Base-by-base conservation (phyloP, 2,113 vertebrate genomes). In the Osmerus eperlanus region DNA sequence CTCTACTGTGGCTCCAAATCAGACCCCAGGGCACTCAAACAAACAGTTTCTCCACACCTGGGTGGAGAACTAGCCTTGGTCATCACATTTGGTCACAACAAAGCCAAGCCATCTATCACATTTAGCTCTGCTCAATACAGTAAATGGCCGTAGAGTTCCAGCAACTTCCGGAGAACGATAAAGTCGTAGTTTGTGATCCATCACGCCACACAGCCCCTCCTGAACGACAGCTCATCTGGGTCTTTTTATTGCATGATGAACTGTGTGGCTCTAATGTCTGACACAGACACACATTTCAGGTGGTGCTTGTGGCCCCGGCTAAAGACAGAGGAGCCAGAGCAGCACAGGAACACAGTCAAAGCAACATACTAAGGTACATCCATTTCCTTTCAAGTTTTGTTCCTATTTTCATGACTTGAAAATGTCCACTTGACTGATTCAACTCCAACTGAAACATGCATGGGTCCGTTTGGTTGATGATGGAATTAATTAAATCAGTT, bases 61-160 rank as follows among this genome's bases (percentile, higher is more conserved):
- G 11, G 41, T 9, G 41, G 41, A 47, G 41, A 12, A 21, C 21
- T 3, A 59, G 56, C 21, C 21, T 59, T 11, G 16, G 18, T 59
- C 21, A 70, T 81, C 69, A 84, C 73, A 74, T 25, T 68, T 29
- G 8, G 52, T n/a, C 80, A 78, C 75, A 76, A 74, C 79, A 72
- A 36, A 64, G 71, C 75, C 74, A 73, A 60, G 60, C 65, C 70
- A 69, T 78, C 72, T 47, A 72, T 78, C 76, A 77, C 67, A 41
- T 73, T 86, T 74, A 69, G 56, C 65, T 68, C 53, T 12, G 81
- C 70, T 84, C 83, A 77, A 75, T 47, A 47, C 41, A 47, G 7
- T 79, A 68, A 72, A 70, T 61, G 60, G 70, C 67, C 36, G 25
- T 74, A 11, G 67, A 70, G 79, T 86, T 79, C 70, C 54, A 76